Evolutionary conservation across 2,888 invertebrate species (phyloP), one percentile per base, ranked within the genome.

Genomic region (Tipula vernalis): DNA sequence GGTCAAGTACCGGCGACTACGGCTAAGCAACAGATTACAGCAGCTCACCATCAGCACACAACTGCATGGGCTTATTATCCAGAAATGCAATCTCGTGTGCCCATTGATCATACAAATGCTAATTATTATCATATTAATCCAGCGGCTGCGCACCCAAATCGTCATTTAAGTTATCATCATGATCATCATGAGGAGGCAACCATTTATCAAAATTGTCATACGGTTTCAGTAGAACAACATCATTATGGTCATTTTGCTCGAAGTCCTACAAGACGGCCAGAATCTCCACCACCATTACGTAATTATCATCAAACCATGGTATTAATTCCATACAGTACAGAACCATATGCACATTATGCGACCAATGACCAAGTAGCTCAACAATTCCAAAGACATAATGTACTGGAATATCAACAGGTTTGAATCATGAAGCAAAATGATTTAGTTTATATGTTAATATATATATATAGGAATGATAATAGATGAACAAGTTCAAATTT

Each of bases 261-360:
- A 86, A 91, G 91, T 87, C 91, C 91, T 28, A 91, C 91, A 1
- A 88, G 91, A 28, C 91, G 95, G 28, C 95, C 95, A 0, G 94
- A 95, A 90, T 95, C 95, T 0, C 95, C 95, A 5, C 95, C 95
- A 0, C 95, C 95, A 0, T 93, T 95, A 87, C 92, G 94, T 47
- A 94, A 92, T 88, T 94, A 94, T 89, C 95, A 95, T 88, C 95
- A 95, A 90, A 94, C 95, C 0, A 93, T 95, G 91, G 93, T 94
- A 83, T 93, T 95, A 88, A 94, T 95, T 89, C 95, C 95, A 0
- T 95, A 95, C 89, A 94, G 93, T 89, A 90, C 91, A 41, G 91
- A 91, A 88, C 90, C 91, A 47, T 91, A 91, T 88, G 91, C 91
- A n/a, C 91, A 91, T 87, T 91, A 91, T 87, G 90, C 91, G 71